phyloP scores from a whole-genome alignment of 2,888 invertebrate genomes.

The Girardia tigrina region DNA sequence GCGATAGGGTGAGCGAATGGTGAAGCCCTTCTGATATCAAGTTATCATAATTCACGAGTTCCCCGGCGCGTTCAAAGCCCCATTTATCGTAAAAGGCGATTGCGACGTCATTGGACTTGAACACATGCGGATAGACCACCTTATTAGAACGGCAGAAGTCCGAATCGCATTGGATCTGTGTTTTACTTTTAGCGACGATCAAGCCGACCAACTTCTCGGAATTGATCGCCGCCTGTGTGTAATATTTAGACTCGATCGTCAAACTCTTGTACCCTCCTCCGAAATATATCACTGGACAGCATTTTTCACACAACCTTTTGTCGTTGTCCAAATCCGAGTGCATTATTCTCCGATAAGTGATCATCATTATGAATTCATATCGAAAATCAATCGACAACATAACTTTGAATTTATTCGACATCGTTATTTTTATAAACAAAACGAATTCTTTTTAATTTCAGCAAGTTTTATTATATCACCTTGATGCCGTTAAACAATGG shows the following conservation, averaged over 20 bases:
- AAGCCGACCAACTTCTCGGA: slow-evolving; percentile 71
- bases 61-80: too few species aligned
- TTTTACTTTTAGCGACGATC: slow-evolving; percentile 88
- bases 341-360: background rate
- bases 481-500: too few species aligned
- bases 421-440: too few species aligned
- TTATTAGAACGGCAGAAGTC: slow-evolving; percentile 57
- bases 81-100: slow-evolving; percentile 87
- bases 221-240: slow-evolving; percentile 79
- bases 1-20: too few species aligned
- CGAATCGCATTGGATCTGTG: slow-evolving; percentile 67
- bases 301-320: background rate
- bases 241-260: slow-evolving; percentile 72
- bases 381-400: too few species aligned
- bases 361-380: background rate
- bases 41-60: too few species aligned
- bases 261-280: slow-evolving; percentile 86
- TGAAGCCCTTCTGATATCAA: too few species aligned
- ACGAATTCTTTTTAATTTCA: too few species aligned
- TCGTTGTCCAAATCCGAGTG: background rate
- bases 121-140: slow-evolving; percentile 87
- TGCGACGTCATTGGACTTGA: slow-evolving; percentile 83
- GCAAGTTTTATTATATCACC: too few species aligned
- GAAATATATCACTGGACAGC: slow-evolving; percentile 57
- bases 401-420: background rate